Evolutionary conservation across 2,113 vertebrate species (phyloP), one percentile per base, ranked within the genome.

Genomic region (Oncorhynchus nerka): DNA sequence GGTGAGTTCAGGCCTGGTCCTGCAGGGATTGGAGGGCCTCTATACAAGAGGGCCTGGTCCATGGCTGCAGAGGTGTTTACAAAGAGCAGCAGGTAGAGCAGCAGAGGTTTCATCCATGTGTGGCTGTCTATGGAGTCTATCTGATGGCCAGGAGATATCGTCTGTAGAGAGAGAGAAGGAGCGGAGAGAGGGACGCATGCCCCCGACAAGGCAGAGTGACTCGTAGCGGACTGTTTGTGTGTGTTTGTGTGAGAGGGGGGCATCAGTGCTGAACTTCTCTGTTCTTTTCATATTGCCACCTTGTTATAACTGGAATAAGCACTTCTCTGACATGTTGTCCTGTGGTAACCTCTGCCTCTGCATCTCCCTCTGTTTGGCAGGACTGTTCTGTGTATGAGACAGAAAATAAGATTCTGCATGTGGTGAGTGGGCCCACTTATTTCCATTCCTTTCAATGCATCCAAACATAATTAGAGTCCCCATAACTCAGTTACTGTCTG

Each of bases 381-480:
- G 91, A 92, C 85, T 92, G 88, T 73, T 89, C 91, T 34, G 91
- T 92, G 73, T 92, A 91, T 7, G 91, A 92, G 81, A 92, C 90
- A 2, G 91, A 92, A 83, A 92, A 92, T 87, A 92, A 92, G 84
- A 92, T 92, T 79, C 86, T 92, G 48, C 79, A 92, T 81, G 91
- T 92, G 89, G 91, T 92, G 84, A 92, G 90, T 88, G 62, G 57
- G 9, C 28, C 55, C 48, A 83, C 77, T 74, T 22, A 15, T 65
- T 71, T 22, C 61, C 62, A 20, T 68, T 68, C 39, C 28, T 69
- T 26, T 34, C 9, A 71, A 57, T 15, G 1, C 9, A 70, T 75
- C 28, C 68, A 71, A 66, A 65, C 72, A 2, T 59, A 49, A 8
- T 6, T 1, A 4, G 5, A 68, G 34, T 71, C 39, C 59, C 59